Evolutionary conservation across 2,113 vertebrate species (phyloP).

Genomic region (Charina bottae): DNA sequence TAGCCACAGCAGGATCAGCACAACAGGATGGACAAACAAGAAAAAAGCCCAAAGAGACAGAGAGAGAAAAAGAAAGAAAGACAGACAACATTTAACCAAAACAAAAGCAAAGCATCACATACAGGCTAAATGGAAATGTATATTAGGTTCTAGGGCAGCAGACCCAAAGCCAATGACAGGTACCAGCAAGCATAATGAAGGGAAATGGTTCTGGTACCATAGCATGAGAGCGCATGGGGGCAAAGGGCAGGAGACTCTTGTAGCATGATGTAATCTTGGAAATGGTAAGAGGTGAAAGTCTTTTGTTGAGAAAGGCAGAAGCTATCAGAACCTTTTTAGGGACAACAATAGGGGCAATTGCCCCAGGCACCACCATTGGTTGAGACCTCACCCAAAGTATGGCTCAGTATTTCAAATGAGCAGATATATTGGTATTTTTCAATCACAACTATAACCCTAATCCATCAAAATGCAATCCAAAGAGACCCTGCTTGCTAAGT

Average conservation of each 20-base stretch:
- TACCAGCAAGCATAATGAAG: conserved; percentile 65
- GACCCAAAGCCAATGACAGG: conserved; percentile 61
- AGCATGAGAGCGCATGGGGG: neutral
- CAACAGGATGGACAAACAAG: conserved; percentile 73
- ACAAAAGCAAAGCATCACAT: conserved; percentile 71
- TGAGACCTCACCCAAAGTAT: neutral
- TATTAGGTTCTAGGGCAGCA: conserved; percentile 60
- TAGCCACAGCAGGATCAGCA: conserved; percentile 73
- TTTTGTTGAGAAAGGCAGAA: neutral
- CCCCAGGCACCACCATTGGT: neutral
- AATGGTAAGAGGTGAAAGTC: conserved; percentile 35
- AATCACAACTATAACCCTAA: neutral
- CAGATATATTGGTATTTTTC: neutral
- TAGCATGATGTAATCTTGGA: conserved; percentile 32
- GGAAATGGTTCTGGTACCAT: conserved; percentile 24
- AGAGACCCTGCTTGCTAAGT: neutral
- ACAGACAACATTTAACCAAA: conserved; percentile 75
- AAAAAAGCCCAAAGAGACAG: conserved; percentile 51
- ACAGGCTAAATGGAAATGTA: conserved; percentile 64
- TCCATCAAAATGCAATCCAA: neutral
- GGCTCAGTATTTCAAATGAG: neutral
- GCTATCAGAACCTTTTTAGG: neutral
- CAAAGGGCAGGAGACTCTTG: neutral
- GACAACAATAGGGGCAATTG: neutral
- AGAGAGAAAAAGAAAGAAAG: conserved; percentile 65